phyloP scores from a whole-genome alignment of 2,888 invertebrate genomes.

The Notodonta ziczac region DNA sequence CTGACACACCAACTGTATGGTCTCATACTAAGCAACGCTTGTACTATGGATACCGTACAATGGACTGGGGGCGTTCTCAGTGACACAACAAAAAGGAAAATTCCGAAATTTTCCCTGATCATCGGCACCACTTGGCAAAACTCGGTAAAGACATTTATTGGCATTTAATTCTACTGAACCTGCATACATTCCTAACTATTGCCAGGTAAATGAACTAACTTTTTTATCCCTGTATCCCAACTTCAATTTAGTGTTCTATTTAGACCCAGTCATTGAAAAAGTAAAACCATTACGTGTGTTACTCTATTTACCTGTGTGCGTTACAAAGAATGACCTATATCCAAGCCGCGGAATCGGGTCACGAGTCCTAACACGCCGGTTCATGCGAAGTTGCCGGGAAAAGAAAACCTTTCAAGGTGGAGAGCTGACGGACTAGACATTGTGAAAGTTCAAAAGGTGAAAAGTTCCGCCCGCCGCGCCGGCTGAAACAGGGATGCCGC shows the following conservation, averaged over 20 bases:
- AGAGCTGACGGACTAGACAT: constrained; percentile 35
- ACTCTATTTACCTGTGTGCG: constrained; percentile 1
- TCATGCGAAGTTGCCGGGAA: constrained; percentile 37
- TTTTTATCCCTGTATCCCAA: background rate
- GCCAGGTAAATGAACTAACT: too few relatives aligned
- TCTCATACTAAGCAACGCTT: too few relatives aligned
- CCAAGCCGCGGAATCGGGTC: constrained; percentile 48
- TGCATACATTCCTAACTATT: too few relatives aligned
- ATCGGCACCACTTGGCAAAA: too few relatives aligned
- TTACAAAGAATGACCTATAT: constrained; percentile 8
- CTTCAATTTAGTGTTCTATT: background rate
- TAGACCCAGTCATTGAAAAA: background rate
- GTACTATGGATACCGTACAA: too few relatives aligned
- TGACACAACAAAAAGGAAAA: too few relatives aligned
- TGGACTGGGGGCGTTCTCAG: too few relatives aligned
- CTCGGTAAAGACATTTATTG: too few relatives aligned
- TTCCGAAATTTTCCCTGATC: too few relatives aligned
- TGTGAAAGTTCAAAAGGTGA: constrained; percentile 58
- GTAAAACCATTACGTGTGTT: background rate
- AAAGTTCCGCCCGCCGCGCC: constrained; percentile 20
- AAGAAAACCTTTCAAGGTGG: constrained; percentile 31
- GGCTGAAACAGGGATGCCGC: constrained; percentile 33
- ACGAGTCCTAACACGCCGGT: constrained; percentile 43
- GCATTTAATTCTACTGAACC: too few relatives aligned
- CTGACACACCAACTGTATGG: too few relatives aligned